These are phyloP conservation scores for Pseudocheirus occidentalis DNA, from an alignment of 2,797 vertebrate species.

Conservation along the genomic window DNA sequence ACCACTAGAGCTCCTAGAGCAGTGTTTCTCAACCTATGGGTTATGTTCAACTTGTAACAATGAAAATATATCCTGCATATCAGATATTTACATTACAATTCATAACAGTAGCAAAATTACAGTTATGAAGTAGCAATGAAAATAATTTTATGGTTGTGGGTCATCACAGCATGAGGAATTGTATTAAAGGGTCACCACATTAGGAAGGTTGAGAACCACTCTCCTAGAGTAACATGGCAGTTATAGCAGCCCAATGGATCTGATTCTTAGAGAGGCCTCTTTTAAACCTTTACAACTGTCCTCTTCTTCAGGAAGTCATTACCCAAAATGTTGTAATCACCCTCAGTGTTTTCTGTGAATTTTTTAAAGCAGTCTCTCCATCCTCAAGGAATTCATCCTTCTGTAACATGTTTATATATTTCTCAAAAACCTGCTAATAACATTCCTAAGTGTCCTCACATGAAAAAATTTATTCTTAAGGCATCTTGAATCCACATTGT, in stretches of 20 bases:
- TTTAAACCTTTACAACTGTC: neutral
- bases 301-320: neutral
- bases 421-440: neutral
- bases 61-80: no score
- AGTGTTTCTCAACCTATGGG: no score
- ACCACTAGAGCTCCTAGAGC: neutral
- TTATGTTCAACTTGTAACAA: no score
- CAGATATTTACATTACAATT: no score
- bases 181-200: no score
- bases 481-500: neutral
- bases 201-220: no score
- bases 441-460: neutral
- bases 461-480: neutral
- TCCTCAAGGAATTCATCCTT: neutral
- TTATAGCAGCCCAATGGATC: neutral
- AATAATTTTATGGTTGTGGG: no score
- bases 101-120: no score
- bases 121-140: no score
- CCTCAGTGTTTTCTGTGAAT: neutral
- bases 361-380: neutral
- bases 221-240: neutral
- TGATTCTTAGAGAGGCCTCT: neutral
- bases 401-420: neutral
- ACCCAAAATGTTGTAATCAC: neutral
- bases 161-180: no score